Base-by-base conservation (phyloP, 2,113 vertebrate species). In the Ammodytes dubius region DNA sequence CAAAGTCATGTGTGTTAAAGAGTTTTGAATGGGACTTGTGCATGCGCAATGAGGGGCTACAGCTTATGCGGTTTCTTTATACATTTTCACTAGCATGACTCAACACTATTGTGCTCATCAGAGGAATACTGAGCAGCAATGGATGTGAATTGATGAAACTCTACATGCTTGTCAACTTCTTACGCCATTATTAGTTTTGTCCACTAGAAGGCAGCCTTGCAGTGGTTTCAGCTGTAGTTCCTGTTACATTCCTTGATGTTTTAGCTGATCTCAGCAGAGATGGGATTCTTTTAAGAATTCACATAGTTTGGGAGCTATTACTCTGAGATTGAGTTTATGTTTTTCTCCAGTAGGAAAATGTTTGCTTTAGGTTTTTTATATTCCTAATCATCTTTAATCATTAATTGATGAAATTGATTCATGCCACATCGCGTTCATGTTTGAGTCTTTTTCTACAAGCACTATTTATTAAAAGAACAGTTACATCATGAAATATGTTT, bases 151-250 rank as follows among this genome's bases (percentile, higher is more conserved):
- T 68, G 27, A 19, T 27, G 5, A 80, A 52, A 7, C 12, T 3
- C 8, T 27, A 27, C 8, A 6, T 12, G 40, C 35, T 35, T 52
- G 47, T 73, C 19, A 11, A 3, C 11, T 9, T 77, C 6, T 54
- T 9, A 8, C 52, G 42, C 12, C 50, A 8, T 59, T 56, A 5
- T 63, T 19, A 10, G n/a, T 15, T 58, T 77, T 2, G 15, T 63
- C 5, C 90, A 91, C 85, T 76, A 90, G 92, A 87, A 86, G 88
- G 84, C 92, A 83, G 77, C 52, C 37, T 84, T 9, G 19, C 52
- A 15, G 35, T 49, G 50, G 43, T 63, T 64, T 52, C 64, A 19
- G 67, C 56, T 81, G 6, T 27, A 2, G 4, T 45, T 70, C 37
- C 43, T 73, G 45, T 81, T 71, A 63, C 45, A 63, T 72, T 83